These are phyloP conservation scores for Sminthurides bifidus DNA, from an alignment of 1,140 invertebrate genomes.

Conservation along the genomic window DNA sequence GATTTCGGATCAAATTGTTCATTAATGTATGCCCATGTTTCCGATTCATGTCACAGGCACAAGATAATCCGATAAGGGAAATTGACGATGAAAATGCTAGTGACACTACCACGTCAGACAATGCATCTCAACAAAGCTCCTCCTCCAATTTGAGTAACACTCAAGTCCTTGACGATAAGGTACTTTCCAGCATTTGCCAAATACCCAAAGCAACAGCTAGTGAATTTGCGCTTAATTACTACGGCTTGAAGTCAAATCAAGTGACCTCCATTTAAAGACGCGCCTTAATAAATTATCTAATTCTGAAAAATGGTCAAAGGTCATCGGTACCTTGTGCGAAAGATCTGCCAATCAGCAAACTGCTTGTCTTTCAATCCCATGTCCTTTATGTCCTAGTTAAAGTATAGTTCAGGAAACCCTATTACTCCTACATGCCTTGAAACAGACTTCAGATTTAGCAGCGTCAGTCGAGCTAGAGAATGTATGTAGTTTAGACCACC, in stretches of 20 bases:
- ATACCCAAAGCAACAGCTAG: conserved; percentile 19
- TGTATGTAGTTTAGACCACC: too few relatives aligned
- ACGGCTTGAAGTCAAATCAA: background rate
- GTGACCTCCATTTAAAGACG: background rate
- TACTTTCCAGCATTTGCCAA: conserved; percentile 25
- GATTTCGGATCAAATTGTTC: too few relatives aligned
- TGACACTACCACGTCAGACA: conserved; percentile 11
- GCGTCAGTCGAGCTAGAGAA: too few relatives aligned
- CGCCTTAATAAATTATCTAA: background rate
- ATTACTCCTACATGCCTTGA: too few relatives aligned
- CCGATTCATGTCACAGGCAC: background rate
- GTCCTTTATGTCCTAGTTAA: too few relatives aligned
- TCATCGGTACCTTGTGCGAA: background rate
- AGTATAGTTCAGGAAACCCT: too few relatives aligned
- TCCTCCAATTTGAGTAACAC: conserved; percentile 20
- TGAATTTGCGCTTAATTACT: conserved; percentile 17
- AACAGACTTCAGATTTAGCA: too few relatives aligned
- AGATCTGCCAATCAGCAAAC: too few relatives aligned
- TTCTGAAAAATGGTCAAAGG: background rate
- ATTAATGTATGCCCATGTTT: too few relatives aligned
- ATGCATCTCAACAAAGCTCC: conserved; percentile 8
- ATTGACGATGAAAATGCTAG: conserved; percentile 24
- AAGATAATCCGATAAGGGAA: conserved; percentile 3
- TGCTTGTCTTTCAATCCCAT: too few relatives aligned
- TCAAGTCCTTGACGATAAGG: conserved; percentile 28